These are phyloP conservation scores for Entosphenus tridentatus DNA, from an alignment of 2,113 vertebrate species.

Conservation along the genomic window DNA sequence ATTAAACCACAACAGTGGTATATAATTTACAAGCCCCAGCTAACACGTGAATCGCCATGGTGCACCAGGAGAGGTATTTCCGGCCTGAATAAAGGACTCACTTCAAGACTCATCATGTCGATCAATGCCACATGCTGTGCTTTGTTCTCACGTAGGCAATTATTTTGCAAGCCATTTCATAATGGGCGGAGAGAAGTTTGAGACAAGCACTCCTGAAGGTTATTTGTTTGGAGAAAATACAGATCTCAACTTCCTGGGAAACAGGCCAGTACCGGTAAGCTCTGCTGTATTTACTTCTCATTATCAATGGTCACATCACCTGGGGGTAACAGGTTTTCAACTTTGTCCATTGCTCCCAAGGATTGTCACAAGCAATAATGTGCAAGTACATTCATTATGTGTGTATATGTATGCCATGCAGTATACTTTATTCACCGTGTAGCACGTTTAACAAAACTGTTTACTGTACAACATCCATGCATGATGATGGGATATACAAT, in stretches of 20 bases:
- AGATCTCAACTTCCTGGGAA: slow-evolving; percentile 91
- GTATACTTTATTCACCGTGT: no score
- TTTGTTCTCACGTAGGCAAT: slow-evolving; percentile 34
- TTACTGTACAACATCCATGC: no score
- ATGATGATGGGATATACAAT: no score
- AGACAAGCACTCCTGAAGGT: slow-evolving; percentile 77
- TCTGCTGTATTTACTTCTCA: not conserved
- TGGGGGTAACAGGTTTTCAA: no score
- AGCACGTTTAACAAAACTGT: no score
- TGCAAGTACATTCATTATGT: no score
- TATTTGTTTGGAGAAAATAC: slow-evolving; percentile 98
- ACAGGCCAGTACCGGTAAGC: slow-evolving; percentile 63
- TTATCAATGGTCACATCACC: no score
- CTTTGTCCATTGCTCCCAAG: no score
- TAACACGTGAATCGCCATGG: not conserved
- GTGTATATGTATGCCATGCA: no score
- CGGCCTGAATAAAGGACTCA: not conserved
- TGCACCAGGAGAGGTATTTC: not conserved
- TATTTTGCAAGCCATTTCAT: slow-evolving; percentile 98
- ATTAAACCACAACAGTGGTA: not conserved
- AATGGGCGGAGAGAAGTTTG: slow-evolving; percentile 97
- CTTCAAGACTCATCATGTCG: not conserved
- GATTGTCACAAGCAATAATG: no score
- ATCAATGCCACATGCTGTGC: not conserved
- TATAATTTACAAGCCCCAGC: not conserved